Percentiles rank a stretch among this genome's conserved stretches.
Conservation (phyloP, 2,888 invertebrate species). For the Caradrina clavipalpis region DNA sequence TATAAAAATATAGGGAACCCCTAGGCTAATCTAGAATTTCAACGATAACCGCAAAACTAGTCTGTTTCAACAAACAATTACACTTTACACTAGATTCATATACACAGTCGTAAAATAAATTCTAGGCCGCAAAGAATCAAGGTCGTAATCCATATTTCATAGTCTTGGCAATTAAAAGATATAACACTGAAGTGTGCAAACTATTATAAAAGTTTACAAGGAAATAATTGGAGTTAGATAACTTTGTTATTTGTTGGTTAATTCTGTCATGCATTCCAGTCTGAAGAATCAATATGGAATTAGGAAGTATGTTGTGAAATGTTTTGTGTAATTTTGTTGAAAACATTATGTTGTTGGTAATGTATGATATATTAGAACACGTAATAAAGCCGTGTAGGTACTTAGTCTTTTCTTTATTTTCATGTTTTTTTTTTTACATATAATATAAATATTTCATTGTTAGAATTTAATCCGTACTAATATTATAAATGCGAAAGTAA, state of each 20-base stretch:
- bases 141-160: constrained; percentile 46
- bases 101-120: constrained; percentile 43
- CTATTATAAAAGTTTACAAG: constrained; percentile 26
- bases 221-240: constrained; percentile 48
- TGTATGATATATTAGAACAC: not conserved
- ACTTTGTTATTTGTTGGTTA: constrained; percentile 24
- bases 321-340: constrained; percentile 19
- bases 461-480: too few relatives aligned
- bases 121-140: constrained; percentile 49
- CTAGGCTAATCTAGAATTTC: constrained; percentile 7
- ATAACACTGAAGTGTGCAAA: constrained; percentile 23
- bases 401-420: not conserved
- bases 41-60: constrained; percentile 24
- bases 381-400: not conserved
- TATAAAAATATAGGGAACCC: too few relatives aligned
- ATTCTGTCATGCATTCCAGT: constrained; percentile 6
- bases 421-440: too few relatives aligned
- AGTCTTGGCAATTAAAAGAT: constrained; percentile 42
- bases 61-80: constrained; percentile 35
- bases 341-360: too few relatives aligned
- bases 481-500: too few relatives aligned
- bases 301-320: constrained; percentile 17
- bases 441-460: too few relatives aligned
- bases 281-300: constrained; percentile 38
- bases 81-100: constrained; percentile 19